Evolutionary conservation across 1,140 invertebrate genomes (phyloP).

Genomic region (Euura saliciscinereae): DNA sequence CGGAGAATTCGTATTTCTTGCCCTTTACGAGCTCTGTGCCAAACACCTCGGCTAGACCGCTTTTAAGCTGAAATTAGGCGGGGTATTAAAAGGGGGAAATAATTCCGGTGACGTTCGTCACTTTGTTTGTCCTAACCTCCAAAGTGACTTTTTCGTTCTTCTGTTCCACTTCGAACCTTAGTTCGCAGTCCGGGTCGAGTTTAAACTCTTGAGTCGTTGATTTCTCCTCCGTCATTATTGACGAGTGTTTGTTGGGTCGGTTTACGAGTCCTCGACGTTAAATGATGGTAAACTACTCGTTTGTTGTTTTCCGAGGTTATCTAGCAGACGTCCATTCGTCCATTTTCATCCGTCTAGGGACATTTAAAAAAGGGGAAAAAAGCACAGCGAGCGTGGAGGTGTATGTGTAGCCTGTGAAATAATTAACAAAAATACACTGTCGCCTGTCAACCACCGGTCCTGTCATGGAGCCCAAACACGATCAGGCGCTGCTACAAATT

Average conservation of each 20-base stretch:
- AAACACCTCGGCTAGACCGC: constrained; percentile 93
- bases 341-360: no score
- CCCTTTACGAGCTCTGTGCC: constrained; percentile 95
- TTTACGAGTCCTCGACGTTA: no score
- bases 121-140: constrained; percentile 64
- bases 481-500: constrained; percentile 40
- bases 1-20: constrained; percentile 88
- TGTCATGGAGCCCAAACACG: constrained; percentile 32
- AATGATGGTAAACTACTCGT: no score
- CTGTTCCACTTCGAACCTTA: constrained; percentile 92
- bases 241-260: no score
- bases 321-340: no score
- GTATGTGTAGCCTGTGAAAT: no score
- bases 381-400: no score
- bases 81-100: constrained; percentile 11
- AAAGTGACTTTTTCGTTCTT: constrained; percentile 85
- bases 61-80: constrained; percentile 70
- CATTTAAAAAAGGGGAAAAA: no score
- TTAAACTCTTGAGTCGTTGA: constrained; percentile 74
- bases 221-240: constrained; percentile 50
- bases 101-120: no score
- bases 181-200: constrained; percentile 86
- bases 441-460: neutral
- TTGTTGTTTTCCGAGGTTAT: no score
- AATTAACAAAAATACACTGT: no score